phyloP scores from a whole-genome alignment of 2,113 vertebrate species.

The Sula dactylatra region DNA sequence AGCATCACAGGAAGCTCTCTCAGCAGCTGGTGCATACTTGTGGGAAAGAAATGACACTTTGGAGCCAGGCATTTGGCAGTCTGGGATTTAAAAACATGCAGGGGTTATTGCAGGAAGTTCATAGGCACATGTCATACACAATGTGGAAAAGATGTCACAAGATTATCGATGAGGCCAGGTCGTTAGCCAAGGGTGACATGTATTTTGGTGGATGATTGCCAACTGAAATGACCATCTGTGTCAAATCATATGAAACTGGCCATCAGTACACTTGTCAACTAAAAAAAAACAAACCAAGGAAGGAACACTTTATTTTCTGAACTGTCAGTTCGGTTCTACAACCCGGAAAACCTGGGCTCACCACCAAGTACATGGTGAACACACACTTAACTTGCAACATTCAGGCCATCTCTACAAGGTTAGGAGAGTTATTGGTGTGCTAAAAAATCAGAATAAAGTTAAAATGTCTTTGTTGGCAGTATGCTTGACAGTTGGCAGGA shows the following conservation, averaged over 20 bases:
- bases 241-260: conserved; percentile 13
- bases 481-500: background rate
- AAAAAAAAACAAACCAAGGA: background rate
- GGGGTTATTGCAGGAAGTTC: background rate
- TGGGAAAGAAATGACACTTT: background rate
- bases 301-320: background rate
- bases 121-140: background rate
- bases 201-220: conserved; percentile 2
- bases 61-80: background rate
- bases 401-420: background rate
- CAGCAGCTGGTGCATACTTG: background rate
- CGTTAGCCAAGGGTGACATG: conserved; percentile 9
- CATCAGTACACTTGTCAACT: background rate
- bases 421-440: background rate
- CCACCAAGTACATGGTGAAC: background rate
- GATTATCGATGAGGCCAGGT: background rate
- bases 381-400: background rate
- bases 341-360: background rate
- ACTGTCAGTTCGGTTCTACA: background rate
- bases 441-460: background rate
- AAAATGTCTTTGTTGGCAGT: background rate
- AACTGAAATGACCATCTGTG: conserved; percentile 1
- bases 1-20: background rate
- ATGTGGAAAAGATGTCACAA: background rate
- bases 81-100: background rate